Evolutionary conservation across 2,113 vertebrate genomes (phyloP).

Genomic region (Naja naja): DNA sequence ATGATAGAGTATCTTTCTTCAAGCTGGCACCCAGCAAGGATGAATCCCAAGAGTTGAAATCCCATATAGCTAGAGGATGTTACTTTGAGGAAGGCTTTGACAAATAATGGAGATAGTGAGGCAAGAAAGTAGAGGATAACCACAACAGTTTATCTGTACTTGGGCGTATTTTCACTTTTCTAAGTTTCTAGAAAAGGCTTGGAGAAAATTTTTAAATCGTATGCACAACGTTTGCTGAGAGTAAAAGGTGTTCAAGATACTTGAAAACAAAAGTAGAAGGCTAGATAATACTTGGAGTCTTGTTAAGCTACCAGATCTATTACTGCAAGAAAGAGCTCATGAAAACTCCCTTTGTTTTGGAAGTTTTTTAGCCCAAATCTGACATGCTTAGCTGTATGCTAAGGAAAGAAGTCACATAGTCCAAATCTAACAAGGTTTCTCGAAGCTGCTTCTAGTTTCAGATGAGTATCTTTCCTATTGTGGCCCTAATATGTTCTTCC

Average conservation of each 20-base stretch:
- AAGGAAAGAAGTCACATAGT: neutral
- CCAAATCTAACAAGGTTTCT: neutral
- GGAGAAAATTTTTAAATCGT: neutral
- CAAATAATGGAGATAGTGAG: neutral
- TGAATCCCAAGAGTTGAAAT: neutral
- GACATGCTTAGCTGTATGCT: neutral
- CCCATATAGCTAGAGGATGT: neutral
- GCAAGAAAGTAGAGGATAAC: neutral
- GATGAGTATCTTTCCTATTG: neutral
- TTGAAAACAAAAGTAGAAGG: neutral
- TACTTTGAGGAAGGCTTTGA: neutral
- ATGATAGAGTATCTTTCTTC: neutral
- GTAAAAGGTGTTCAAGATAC: neutral
- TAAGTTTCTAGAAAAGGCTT: neutral
- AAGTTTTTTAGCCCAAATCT: neutral
- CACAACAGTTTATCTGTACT: neutral
- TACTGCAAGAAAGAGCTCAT: neutral
- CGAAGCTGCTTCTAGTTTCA: neutral
- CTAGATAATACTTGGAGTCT: neutral
- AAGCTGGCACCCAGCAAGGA: neutral
- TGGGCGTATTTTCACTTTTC: neutral
- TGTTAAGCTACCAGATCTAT: neutral
- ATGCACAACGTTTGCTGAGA: neutral
- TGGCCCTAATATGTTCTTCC: neutral
- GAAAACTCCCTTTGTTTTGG: neutral